Evolutionary conservation across 2,797 vertebrate species (phyloP), one percentile per base, ranked within the genome.

Genomic region (Diglossa cyanea): DNA sequence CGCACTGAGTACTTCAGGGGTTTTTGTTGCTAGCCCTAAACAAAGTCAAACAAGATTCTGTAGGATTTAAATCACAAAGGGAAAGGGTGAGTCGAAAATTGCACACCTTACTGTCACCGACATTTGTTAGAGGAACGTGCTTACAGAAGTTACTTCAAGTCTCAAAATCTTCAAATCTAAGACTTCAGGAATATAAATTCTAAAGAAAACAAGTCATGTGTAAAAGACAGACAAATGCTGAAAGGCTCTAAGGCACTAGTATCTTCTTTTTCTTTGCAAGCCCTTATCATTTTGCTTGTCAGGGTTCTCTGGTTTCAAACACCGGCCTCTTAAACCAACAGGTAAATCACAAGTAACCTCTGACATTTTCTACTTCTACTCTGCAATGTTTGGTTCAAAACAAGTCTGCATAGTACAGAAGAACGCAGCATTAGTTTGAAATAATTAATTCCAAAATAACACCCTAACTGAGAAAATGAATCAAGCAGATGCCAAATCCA

Each of bases 1-100:
- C 40, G 30, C 11, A 47, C 5, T 42, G 23, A 62, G 19, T 42
- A 40, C 7, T 28, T 51, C 1, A 5, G 18, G 30, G 0, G 1
- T 10, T 67, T 76, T 54, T 77, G 24, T 7, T 33, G 12, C 35
- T 37, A 24, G 10, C 4, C 13, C 14, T 30, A 61, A 78, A 77
- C 3, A n/a, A 91, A 70, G 28, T 40, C 24, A 81, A 81, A 23
- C 0, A 5, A 63, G 9, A 13, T 48, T 75, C 6, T 8, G 16
- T 6, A 79, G 20, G 24, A 39, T 68, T 75, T 39, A 61, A 71
- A 65, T 28, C 37, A 61, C 39, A 75, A 66, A 44, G 9, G 15
- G 7, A 66, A 90, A 58, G 5, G 5, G 7, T 4, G 7, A 30
- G 20, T 13, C 30, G 60, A 72, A 86, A 68, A 51, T 12, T 61